A percentile compares a stretch with the other conserved stretches of the same genome.
Conservation (phyloP, 2,888 invertebrate genomes). For the Watsonalla cultraria region DNA sequence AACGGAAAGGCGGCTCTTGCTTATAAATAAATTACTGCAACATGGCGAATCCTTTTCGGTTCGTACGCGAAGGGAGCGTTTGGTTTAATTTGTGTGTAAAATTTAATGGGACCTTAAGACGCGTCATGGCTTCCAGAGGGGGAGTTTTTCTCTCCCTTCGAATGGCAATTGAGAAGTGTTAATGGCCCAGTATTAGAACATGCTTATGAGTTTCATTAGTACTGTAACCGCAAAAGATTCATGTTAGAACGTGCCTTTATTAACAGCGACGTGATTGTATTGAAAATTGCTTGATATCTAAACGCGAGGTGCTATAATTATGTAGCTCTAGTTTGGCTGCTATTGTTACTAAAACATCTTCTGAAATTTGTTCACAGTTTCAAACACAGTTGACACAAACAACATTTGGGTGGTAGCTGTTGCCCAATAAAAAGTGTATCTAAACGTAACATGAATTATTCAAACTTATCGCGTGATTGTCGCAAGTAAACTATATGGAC, state of each 20-base stretch:
- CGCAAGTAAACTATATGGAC: constrained; percentile 28
- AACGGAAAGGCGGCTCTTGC: constrained; percentile 4
- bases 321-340: constrained; percentile 2
- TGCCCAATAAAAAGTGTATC: constrained; percentile 28
- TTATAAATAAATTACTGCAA: constrained; percentile 22
- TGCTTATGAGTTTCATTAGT: constrained; percentile 73
- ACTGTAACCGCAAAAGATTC: constrained; percentile 66
- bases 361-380: neutral
- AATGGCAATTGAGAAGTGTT: constrained; percentile 64
- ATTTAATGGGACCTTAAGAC: constrained; percentile 58
- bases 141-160: constrained; percentile 55
- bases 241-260: constrained; percentile 70
- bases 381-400: no score
- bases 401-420: constrained; percentile 1
- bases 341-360: neutral
- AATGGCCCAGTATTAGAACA: constrained; percentile 65
- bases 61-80: constrained; percentile 29
- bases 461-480: constrained; percentile 40
- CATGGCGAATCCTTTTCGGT: constrained; percentile 15
- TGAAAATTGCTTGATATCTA: constrained; percentile 57
- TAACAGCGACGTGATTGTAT: constrained; percentile 67
- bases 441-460: constrained; percentile 42
- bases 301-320: constrained; percentile 15
- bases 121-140: constrained; percentile 38
- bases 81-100: constrained; percentile 58